Conservation (phyloP, 2,113 vertebrate genomes). For the Alligator mississippiensis region DNA sequence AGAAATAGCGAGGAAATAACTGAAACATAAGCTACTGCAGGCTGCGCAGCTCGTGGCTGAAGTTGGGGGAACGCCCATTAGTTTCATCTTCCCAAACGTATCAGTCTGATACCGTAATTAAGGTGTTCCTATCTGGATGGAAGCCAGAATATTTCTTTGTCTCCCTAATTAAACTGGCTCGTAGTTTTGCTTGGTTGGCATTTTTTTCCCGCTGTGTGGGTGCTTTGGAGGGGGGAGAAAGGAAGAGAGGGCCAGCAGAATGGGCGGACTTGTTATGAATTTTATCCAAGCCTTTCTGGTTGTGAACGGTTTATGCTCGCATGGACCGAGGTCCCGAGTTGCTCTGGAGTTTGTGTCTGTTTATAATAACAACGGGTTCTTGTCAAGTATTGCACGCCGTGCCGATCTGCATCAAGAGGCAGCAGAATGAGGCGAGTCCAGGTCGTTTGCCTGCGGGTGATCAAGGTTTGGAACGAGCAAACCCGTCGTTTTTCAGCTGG, state of each 20-base stretch:
- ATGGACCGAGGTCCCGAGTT: not conserved
- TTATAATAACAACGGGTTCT: not conserved
- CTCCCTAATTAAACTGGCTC: not conserved
- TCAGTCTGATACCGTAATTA: not conserved
- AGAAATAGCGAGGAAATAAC: not conserved
- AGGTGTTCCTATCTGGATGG: not conserved
- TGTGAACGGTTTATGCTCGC: not conserved
- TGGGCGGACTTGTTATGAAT: not conserved
- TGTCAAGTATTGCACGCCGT: fast-evolving
- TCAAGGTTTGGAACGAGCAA: not conserved
- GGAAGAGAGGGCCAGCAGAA: no score
- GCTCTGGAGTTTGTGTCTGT: not conserved
- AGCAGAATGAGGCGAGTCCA: not conserved
- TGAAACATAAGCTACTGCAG: not conserved
- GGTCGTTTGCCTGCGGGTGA: not conserved
- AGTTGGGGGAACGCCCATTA: not conserved
- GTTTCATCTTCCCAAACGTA: not conserved
- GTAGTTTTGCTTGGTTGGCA: not conserved
- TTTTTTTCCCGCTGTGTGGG: not conserved
- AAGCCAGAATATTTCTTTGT: not conserved
- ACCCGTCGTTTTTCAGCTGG: not conserved
- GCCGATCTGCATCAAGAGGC: not conserved
- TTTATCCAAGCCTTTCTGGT: not conserved
- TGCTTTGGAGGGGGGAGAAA: not conserved
- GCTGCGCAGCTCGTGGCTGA: not conserved